phyloP scores from a whole-genome alignment of 2,113 vertebrate species.

The Indicator maculatus region DNA sequence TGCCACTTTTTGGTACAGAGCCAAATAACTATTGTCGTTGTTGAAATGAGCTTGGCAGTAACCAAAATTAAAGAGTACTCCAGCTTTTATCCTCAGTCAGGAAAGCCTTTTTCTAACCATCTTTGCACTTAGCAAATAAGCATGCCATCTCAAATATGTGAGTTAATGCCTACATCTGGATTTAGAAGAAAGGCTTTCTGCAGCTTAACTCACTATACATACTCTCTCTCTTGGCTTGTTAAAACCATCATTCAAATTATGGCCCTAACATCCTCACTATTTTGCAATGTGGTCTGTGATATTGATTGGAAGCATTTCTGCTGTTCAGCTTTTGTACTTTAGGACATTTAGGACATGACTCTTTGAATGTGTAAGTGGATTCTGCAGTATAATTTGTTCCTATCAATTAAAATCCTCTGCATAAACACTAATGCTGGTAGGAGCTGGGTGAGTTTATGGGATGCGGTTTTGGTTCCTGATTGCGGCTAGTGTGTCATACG shows the following conservation, averaged over 20 bases:
- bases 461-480: conserved; percentile 12
- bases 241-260: conserved; percentile 57
- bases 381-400: conserved; percentile 38
- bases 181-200: conserved; percentile 76
- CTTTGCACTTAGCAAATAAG: conserved; percentile 80
- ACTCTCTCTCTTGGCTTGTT: conserved; percentile 64
- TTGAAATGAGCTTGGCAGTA: conserved; percentile 76
- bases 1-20: conserved; percentile 74
- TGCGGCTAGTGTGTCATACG: background rate
- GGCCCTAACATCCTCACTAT: conserved; percentile 21
- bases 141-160: conserved; percentile 67
- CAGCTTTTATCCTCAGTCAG: conserved; percentile 78
- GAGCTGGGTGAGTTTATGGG: conserved; percentile 12
- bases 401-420: conserved; percentile 45
- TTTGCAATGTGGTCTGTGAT: conserved; percentile 45
- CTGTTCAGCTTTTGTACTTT: conserved; percentile 57
- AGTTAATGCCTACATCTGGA: conserved; percentile 75
- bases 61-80: conserved; percentile 81
- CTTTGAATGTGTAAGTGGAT: conserved; percentile 47
- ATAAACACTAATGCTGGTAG: conserved; percentile 33
- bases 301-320: conserved; percentile 36
- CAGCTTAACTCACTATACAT: conserved; percentile 66
- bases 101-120: conserved; percentile 77
- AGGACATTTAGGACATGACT: conserved; percentile 1
- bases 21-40: conserved; percentile 77